A percentile compares a stretch with the other conserved stretches of the same genome.
Conservation (phyloP, 1,140 invertebrate species). For the Anagrus nilaparvatae region DNA sequence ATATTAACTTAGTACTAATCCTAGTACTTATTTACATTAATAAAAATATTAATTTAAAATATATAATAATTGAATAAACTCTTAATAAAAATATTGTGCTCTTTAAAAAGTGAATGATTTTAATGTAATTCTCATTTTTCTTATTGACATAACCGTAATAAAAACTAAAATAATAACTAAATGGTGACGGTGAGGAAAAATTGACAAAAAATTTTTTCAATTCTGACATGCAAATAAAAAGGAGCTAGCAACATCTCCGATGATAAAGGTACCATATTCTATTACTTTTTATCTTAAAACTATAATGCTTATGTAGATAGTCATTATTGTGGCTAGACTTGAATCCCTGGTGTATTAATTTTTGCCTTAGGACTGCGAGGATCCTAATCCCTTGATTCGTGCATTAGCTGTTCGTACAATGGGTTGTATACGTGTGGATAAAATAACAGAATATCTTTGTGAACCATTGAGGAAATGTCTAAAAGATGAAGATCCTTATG, state of each 20-base stretch:
- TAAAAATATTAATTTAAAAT: constrained; percentile 15
- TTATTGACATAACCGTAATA: constrained; percentile 25
- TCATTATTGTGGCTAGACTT: constrained; percentile 43
- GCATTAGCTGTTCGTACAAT: constrained; percentile 98
- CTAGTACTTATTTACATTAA: constrained; percentile 13
- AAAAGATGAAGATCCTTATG: constrained; percentile 99
- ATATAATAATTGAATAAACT: constrained; percentile 8
- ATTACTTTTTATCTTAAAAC: constrained; percentile 39
- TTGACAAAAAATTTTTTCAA: constrained; percentile 47
- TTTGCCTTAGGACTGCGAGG: constrained; percentile 91
- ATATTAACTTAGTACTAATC: too few species aligned
- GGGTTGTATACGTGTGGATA: constrained; percentile 99
- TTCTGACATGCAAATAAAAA: constrained; percentile 47
- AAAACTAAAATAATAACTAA: constrained; percentile 37
- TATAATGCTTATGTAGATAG: constrained; percentile 40
- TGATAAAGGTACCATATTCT: constrained; percentile 43
- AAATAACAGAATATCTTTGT: constrained; percentile 99
- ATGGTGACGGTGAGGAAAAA: constrained; percentile 46
- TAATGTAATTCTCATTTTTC: constrained; percentile 27
- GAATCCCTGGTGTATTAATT: constrained; percentile 45
- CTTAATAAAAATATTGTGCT: constrained; percentile 36
- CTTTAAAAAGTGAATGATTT: constrained; percentile 41
- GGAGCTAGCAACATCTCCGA: constrained; percentile 45
- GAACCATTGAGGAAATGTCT: constrained; percentile 97
- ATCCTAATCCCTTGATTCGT: constrained; percentile 97